A percentile compares a stretch with the other conserved stretches of the same genome.
Conservation (phyloP, 2,113 vertebrate genomes). For the Clarias macrocephalus region DNA sequence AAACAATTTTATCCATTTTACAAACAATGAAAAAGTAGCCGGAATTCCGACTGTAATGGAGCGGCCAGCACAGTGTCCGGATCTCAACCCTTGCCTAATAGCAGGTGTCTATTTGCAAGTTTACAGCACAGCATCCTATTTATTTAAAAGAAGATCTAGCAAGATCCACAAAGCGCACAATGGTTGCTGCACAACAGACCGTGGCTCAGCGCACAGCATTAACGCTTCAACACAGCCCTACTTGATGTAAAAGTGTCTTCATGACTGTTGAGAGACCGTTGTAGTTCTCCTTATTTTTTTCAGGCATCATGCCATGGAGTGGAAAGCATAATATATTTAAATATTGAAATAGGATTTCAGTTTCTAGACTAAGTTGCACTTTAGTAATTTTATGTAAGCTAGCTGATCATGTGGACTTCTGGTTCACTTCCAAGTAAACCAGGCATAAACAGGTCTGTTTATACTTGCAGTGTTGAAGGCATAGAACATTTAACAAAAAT, state of each 20-base stretch:
- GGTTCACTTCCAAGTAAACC: not conserved
- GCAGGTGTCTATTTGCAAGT: not conserved
- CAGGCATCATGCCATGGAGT: not conserved
- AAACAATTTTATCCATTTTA: too few species aligned
- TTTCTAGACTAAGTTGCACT: not conserved
- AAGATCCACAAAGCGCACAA: not conserved
- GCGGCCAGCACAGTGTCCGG: too few species aligned
- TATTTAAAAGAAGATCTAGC: not conserved
- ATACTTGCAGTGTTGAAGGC: not conserved
- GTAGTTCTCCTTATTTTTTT: not conserved
- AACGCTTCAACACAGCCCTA: not conserved
- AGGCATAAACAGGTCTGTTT: not conserved
- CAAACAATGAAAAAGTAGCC: too few species aligned
- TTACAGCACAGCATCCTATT: not conserved
- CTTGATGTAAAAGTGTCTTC: not conserved
- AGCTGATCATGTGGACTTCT: not conserved
- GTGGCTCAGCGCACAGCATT: not conserved
- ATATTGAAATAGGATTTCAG: not conserved
- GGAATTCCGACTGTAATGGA: too few species aligned
- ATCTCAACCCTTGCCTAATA: not conserved
- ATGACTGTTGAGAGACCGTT: not conserved
- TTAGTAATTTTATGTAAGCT: not conserved
- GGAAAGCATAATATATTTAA: not conserved
- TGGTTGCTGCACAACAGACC: not conserved
- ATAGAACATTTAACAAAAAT: not conserved